Base-by-base conservation (phyloP, 1,140 invertebrate species). In the Vollenhovia emeryi region DNA sequence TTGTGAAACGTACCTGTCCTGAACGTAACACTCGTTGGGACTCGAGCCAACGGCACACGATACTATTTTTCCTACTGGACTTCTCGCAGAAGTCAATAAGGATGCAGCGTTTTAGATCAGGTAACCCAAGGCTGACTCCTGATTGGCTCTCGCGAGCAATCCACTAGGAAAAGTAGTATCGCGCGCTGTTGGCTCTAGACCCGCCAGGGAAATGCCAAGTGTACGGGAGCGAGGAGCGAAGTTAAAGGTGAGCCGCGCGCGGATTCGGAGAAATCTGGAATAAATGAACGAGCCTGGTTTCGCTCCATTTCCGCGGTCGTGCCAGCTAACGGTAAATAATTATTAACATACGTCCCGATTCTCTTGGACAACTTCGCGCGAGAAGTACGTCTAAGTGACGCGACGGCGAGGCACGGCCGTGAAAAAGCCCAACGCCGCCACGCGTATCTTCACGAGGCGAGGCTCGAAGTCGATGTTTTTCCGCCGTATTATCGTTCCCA, bases 251-350 rank as follows among this genome's bases (percentile, higher is more conserved):
- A 55, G 13, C 11, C n/a, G 3, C 30, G 13, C 18, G 64, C 33
- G 13, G 43, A 76, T 84, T 60, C 13, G 60, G 27, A 76, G 69
- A 73, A 62, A 62, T 48, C 79, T 75, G 33, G 71, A 27, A 76
- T 76, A 76, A 76, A 64, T 40, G 27, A 18, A 55, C 24, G 30
- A 62, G 6, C 55, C n/a, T 40, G 57, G 71, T 76, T 76, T 50
- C 80, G 80, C 71, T 84, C 80, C 33, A 62, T 84, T 76, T 84
- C 80, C 71, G 55, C 80, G 6, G 21, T 24, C 78, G 64, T 71
- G 71, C 43, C 11, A 33, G 24, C 33, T 55, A 80, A 55, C 64
- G 33, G 33, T 80, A 71, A 82, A 43, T 30, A 43, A 59, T 55
- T 69, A 80, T 59, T 71, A 79, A 66, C 68, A 82, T 40, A 33